Percentiles rank a stretch among this genome's conserved stretches.
phyloP scores from a whole-genome alignment of 2,888 invertebrate genomes.

The Alcis repandata region DNA sequence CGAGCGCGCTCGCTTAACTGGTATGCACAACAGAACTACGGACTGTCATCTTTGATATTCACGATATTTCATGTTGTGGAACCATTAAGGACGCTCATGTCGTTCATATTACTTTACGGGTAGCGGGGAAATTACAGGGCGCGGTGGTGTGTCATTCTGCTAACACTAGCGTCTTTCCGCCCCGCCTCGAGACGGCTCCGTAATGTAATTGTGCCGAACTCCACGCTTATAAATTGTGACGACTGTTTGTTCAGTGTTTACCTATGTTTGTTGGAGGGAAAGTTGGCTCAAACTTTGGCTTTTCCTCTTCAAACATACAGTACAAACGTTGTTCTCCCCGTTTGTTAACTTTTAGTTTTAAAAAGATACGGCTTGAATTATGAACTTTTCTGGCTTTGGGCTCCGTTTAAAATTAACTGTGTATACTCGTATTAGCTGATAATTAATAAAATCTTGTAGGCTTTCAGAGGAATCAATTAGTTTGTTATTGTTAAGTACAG shows the following conservation, averaged over 20 bases:
- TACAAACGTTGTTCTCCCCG: constrained; percentile 1
- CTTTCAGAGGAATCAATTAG: too few species aligned
- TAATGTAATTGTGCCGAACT: constrained; percentile 23
- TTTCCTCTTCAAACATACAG: constrained; percentile 11
- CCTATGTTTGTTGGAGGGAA: constrained; percentile 12
- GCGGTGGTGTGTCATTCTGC: constrained; percentile 50
- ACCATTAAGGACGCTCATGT: constrained; percentile 38
- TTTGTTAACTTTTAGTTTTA: constrained; percentile 8
- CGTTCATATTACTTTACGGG: constrained; percentile 45
- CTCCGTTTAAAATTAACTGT: not conserved
- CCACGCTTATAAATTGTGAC: constrained; percentile 14
- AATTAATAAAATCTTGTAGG: too few species aligned
- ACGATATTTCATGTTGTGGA: constrained; percentile 41
- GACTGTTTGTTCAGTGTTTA: constrained; percentile 20
- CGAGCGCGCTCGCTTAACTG: constrained; percentile 13
- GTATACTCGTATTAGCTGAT: too few species aligned
- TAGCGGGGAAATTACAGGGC: constrained; percentile 50
- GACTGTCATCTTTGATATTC: constrained; percentile 37
- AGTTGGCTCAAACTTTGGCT: constrained; percentile 1
- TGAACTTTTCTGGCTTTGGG: not conserved
- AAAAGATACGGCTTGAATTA: constrained; percentile 1
- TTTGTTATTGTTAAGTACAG: too few species aligned
- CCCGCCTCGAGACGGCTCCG: constrained; percentile 16
- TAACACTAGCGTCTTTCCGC: constrained; percentile 41
- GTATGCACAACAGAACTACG: constrained; percentile 15